Conservation (phyloP, 2,113 vertebrate species). For the Piaya cayana region DNA sequence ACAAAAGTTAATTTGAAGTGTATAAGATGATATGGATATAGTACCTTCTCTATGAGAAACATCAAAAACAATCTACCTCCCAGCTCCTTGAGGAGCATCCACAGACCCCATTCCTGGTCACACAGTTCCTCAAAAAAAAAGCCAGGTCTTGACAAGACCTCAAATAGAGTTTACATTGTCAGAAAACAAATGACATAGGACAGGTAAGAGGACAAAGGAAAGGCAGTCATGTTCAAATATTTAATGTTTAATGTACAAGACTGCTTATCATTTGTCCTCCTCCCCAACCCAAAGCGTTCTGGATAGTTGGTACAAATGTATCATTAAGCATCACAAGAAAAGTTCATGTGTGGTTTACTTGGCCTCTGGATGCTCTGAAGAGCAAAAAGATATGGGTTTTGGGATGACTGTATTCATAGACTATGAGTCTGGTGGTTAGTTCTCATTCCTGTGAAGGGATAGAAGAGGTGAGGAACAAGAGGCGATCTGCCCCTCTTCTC, state of each 20-base stretch:
- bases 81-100: background rate
- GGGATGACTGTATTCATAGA: background rate
- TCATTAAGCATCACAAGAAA: background rate
- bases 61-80: background rate
- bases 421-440: background rate
- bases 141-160: background rate
- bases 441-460: background rate
- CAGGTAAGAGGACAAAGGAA: slow-evolving; percentile 20
- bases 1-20: background rate
- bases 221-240: slow-evolving; percentile 32
- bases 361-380: background rate
- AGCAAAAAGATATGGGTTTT: background rate
- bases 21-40: background rate
- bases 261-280: background rate
- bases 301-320: background rate
- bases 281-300: background rate
- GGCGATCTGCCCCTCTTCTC: background rate
- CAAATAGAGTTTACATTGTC: slow-evolving; percentile 1
- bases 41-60: background rate
- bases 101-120: background rate
- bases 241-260: slow-evolving; percentile 14
- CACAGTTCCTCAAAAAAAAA: background rate
- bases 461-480: background rate
- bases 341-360: background rate
- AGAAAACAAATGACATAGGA: slow-evolving; percentile 31